Conservation (phyloP, 2,888 invertebrate genomes). For the Andrena praecox region DNA sequence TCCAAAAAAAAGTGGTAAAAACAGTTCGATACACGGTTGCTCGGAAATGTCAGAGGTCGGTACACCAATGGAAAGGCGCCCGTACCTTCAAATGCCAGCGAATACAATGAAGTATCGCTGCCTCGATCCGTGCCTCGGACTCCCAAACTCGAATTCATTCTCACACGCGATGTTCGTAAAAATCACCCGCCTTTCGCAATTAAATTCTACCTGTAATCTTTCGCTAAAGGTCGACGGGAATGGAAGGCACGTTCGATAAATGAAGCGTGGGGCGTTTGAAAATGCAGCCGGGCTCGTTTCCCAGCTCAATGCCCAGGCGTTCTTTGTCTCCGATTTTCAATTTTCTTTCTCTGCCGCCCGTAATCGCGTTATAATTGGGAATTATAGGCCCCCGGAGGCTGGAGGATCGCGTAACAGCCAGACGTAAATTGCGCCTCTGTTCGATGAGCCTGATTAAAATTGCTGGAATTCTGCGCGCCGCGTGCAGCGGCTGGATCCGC, state of each 20-base stretch:
- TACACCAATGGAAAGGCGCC: background rate
- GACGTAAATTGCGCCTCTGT: slow-evolving; percentile 19
- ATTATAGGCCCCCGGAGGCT: slow-evolving; percentile 11
- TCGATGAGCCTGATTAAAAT: slow-evolving; percentile 19
- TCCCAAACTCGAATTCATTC: background rate
- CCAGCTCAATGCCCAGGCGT: background rate
- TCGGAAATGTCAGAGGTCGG: slow-evolving; percentile 1
- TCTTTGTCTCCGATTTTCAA: background rate
- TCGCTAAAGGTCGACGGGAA: background rate
- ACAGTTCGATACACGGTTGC: background rate
- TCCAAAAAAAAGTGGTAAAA: background rate
- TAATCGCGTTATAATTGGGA: slow-evolving; percentile 34
- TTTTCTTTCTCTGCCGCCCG: background rate
- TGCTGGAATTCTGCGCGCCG: background rate
- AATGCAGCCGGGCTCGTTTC: background rate
- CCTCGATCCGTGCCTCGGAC: background rate
- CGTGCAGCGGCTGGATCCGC: background rate
- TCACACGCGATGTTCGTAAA: background rate
- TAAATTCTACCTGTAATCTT: background rate
- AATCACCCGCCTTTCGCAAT: background rate
- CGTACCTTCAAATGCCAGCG: background rate
- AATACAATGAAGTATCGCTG: background rate
- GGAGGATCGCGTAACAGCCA: slow-evolving; percentile 3
- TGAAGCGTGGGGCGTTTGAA: background rate
- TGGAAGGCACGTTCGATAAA: background rate